These are phyloP conservation scores for Genyomyrus donnyi DNA, from an alignment of 2,113 vertebrate species.

Conservation along the genomic window DNA sequence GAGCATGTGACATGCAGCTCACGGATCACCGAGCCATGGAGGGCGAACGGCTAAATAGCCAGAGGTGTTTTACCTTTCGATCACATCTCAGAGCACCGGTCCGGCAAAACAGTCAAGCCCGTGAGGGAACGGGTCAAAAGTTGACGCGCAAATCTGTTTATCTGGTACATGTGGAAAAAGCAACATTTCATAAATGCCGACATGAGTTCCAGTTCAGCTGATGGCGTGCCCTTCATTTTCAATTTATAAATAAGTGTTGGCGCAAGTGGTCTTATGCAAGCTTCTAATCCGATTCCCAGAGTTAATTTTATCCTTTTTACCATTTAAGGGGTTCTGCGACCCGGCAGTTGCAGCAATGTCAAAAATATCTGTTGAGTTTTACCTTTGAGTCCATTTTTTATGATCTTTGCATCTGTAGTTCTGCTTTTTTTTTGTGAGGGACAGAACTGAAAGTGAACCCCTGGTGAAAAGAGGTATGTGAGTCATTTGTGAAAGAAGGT, in stretches of 20 bases:
- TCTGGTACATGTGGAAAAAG: background rate
- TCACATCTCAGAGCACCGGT: background rate
- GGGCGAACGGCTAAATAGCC: background rate
- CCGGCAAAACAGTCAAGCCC: background rate
- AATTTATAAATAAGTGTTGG: background rate
- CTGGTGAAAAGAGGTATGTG: background rate
- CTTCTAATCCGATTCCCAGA: background rate
- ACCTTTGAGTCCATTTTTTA: background rate
- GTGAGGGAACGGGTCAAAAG: background rate
- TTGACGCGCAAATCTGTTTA: background rate
- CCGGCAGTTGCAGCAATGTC: background rate
- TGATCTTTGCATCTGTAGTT: background rate
- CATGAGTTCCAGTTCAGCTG: background rate
- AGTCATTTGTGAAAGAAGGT: background rate
- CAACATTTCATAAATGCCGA: background rate
- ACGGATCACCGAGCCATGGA: background rate
- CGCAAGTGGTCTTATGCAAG: background rate
- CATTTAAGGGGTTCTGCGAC: background rate
- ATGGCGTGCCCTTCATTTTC: background rate
- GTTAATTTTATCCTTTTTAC: background rate
- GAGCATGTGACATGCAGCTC: background rate
- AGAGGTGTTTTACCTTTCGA: background rate
- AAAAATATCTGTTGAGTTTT: background rate
- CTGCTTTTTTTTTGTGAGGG: background rate
- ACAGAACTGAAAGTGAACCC: background rate